phyloP scores from a whole-genome alignment of 2,888 invertebrate species.

The Limnephilus lunatus region DNA sequence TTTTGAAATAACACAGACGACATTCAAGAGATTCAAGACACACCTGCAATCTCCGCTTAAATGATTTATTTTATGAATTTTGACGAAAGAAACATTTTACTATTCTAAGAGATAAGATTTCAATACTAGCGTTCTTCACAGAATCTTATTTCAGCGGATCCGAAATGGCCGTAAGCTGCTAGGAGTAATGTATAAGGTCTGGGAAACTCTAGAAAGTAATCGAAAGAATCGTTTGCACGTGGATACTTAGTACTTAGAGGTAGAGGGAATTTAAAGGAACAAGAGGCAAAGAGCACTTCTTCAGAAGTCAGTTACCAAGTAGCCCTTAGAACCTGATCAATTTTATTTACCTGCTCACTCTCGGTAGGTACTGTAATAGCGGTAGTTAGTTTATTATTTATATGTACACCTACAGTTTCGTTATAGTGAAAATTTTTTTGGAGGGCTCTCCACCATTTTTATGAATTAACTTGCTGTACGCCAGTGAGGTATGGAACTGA shows the following conservation, averaged over 20 bases:
- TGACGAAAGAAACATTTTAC: too few relatives aligned
- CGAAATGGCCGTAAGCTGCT: not conserved
- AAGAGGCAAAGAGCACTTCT: conserved; percentile 26
- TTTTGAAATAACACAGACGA: too few relatives aligned
- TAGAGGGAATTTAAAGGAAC: conserved; percentile 37
- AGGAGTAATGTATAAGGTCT: conserved; percentile 51
- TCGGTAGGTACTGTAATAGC: not conserved
- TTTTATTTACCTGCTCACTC: not conserved
- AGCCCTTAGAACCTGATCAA: not conserved
- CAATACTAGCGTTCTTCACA: not conserved
- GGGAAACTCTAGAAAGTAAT: conserved; percentile 49
- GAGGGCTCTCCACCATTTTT: too few relatives aligned
- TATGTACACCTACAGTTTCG: not conserved
- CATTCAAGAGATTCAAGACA: too few relatives aligned
- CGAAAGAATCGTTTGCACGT: conserved; percentile 51
- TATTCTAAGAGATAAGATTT: not conserved
- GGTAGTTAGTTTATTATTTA: not conserved
- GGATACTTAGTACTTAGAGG: conserved; percentile 46
- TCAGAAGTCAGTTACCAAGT: not conserved
- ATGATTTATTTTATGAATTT: too few relatives aligned
- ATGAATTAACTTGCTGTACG: too few relatives aligned
- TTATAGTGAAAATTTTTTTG: too few relatives aligned
- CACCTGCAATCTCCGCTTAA: too few relatives aligned
- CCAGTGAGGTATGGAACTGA: too few relatives aligned
- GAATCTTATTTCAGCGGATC: not conserved